Evolutionary conservation across 1,140 invertebrate genomes (phyloP).

Genomic region (Brachionus paranguensis): DNA sequence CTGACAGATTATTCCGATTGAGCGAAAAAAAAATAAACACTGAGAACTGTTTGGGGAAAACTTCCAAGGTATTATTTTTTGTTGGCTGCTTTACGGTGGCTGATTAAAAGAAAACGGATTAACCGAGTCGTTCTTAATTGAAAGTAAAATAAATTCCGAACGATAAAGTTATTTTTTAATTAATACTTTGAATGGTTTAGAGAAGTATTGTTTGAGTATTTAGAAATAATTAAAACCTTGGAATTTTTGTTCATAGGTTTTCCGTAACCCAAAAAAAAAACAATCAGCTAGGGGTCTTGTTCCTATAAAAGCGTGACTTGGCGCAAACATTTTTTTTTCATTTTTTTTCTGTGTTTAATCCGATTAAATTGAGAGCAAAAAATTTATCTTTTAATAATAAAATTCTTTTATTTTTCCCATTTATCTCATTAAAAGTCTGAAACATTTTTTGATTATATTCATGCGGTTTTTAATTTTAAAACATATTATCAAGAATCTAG

Average conservation of each 20-base stretch:
- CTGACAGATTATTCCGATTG: not conserved
- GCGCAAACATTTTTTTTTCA: not conserved
- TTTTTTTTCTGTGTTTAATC: not conserved
- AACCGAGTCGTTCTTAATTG: not conserved
- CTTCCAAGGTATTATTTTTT: not conserved
- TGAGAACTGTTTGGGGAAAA: not conserved
- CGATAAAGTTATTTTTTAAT: conserved; percentile 30
- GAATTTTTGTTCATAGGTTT: not conserved
- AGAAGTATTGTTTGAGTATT: not conserved
- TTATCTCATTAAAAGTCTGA: not conserved
- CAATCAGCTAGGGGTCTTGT: not conserved
- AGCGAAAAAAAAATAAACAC: not conserved
- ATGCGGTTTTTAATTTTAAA: not conserved
- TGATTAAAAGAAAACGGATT: conserved; percentile 28
- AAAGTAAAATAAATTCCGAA: conserved; percentile 31
- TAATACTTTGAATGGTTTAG: not conserved
- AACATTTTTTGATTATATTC: no score
- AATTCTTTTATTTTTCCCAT: not conserved
- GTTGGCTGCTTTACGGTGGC: not conserved
- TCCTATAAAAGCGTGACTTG: not conserved
- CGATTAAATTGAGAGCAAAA: not conserved
- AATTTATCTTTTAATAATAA: not conserved
- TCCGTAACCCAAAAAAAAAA: not conserved
- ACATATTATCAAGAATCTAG: not conserved
- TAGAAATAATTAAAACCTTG: not conserved